Evolutionary conservation across 2,888 invertebrate species (phyloP).

Genomic region (Dione vanillae): DNA sequence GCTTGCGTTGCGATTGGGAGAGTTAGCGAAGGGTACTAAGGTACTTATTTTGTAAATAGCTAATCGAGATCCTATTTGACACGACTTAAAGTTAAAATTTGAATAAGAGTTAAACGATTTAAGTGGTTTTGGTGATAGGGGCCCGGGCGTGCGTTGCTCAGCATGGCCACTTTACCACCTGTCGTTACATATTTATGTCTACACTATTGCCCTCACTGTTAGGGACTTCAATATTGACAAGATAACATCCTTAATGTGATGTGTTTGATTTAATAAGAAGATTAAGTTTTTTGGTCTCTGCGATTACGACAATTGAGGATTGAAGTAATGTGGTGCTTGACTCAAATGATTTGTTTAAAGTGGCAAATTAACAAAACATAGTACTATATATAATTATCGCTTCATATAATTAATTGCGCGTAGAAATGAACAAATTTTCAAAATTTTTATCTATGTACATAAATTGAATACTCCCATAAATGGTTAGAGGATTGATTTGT

Average conservation of each 20-base stretch:
- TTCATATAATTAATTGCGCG: too few relatives aligned
- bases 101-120: conserved; percentile 23
- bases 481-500: conserved; percentile 47
- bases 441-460: conserved; percentile 28
- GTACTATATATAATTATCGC: not conserved
- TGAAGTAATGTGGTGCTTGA: conserved; percentile 43
- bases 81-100: conserved; percentile 56
- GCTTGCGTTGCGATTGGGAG: conserved; percentile 76
- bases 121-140: conserved; percentile 53
- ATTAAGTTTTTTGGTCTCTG: conserved; percentile 74
- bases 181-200: conserved; percentile 85
- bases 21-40: conserved; percentile 54
- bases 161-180: conserved; percentile 84
- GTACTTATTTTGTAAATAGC: not conserved
- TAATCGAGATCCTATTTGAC: conserved; percentile 42
- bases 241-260: conserved; percentile 85
- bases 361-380: not conserved
- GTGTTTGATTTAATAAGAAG: conserved; percentile 85
- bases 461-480: conserved; percentile 44
- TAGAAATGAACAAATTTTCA: too few relatives aligned
- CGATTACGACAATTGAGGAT: conserved; percentile 67
- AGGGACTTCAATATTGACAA: conserved; percentile 84
- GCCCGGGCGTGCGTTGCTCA: conserved; percentile 79
- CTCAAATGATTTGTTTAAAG: conserved; percentile 11
- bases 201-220: conserved; percentile 84